Evolutionary conservation across 2,113 vertebrate genomes (phyloP).

Genomic region (Nothocercus julius): DNA sequence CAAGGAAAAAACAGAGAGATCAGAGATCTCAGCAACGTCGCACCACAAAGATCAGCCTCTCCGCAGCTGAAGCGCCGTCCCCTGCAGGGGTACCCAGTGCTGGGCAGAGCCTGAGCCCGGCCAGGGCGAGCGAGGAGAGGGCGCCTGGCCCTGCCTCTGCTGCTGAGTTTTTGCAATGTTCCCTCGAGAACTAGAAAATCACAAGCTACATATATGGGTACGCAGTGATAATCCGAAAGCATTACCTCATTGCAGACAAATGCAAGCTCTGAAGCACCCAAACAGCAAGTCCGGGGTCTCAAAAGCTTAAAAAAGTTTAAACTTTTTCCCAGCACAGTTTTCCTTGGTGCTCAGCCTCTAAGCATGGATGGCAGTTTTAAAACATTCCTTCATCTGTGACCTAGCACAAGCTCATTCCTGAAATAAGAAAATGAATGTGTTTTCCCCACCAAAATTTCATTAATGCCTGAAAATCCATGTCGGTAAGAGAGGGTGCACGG

Average conservation of each 20-base stretch:
- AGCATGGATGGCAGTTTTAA: neutral
- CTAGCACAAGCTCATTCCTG: neutral
- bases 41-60: neutral
- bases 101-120: neutral
- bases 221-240: neutral
- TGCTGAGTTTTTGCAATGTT: neutral
- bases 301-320: fast-evolving
- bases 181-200: neutral
- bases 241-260: neutral
- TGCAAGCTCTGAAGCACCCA: neutral
- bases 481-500: neutral
- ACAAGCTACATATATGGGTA: neutral
- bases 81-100: too few species aligned
- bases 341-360: neutral
- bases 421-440: neutral
- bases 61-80: neutral
- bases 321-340: neutral
- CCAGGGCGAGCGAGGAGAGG: neutral
- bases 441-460: neutral
- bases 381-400: neutral
- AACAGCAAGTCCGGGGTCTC: neutral
- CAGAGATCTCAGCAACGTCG: neutral
- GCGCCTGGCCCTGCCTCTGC: neutral
- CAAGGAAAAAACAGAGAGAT: neutral
- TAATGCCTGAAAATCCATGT: neutral